phyloP scores from a whole-genome alignment of 2,113 vertebrate species.

The Serilophus lunatus region DNA sequence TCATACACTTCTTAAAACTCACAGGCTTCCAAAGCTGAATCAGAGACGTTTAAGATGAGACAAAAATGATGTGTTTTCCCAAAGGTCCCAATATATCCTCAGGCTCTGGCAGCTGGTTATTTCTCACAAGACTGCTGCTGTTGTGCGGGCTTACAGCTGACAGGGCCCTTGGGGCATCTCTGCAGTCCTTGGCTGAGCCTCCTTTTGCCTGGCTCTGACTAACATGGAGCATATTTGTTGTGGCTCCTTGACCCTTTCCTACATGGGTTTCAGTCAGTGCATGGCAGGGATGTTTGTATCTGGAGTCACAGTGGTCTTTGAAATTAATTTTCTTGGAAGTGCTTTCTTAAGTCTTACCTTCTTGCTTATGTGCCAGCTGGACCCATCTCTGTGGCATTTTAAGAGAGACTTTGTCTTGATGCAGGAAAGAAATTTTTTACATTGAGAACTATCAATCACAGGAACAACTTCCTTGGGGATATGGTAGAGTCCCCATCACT shows the following conservation, averaged over 20 bases:
- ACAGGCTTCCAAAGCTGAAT: neutral
- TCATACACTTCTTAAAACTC: neutral
- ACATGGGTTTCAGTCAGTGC: neutral
- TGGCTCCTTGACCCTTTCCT: neutral
- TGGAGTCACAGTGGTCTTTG: neutral
- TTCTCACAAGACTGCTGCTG: constrained; percentile 6
- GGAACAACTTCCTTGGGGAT: neutral
- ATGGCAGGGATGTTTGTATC: neutral
- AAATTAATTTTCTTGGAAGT: neutral
- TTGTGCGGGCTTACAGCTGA: neutral
- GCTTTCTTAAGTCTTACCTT: neutral
- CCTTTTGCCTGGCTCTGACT: neutral
- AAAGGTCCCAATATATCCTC: neutral
- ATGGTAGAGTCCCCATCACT: neutral
- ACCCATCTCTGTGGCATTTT: neutral
- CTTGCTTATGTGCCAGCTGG: neutral
- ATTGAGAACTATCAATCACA: neutral
- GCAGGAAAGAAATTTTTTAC: neutral
- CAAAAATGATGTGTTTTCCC: constrained; percentile 16
- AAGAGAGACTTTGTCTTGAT: neutral
- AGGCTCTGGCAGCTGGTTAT: constrained; percentile 28
- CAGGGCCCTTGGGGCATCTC: neutral
- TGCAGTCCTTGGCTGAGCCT: neutral
- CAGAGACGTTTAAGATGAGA: neutral
- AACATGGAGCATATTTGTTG: neutral